These are phyloP conservation scores for Sternarchorhynchus goeldii DNA, from an alignment of 2,797 vertebrate species.

Conservation along the genomic window DNA sequence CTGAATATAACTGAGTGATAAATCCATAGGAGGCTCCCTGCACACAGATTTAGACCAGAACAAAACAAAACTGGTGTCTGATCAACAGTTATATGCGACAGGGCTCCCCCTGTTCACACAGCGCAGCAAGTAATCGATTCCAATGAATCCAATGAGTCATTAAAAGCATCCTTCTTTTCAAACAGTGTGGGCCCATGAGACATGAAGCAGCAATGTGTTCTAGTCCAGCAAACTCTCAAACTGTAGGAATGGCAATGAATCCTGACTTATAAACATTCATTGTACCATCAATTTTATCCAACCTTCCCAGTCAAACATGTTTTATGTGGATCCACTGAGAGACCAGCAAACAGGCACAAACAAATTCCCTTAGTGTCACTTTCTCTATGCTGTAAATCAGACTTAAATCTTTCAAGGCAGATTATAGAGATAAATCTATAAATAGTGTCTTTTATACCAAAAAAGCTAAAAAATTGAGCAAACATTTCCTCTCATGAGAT, in stretches of 20 bases:
- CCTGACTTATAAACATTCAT: constrained; percentile 59
- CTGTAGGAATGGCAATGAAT: constrained; percentile 66
- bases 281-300: constrained; percentile 60
- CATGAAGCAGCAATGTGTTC: constrained; percentile 54
- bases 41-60: background rate
- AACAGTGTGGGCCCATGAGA: constrained; percentile 20
- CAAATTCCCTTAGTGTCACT: constrained; percentile 43
- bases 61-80: constrained; percentile 5
- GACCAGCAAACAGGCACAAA: constrained; percentile 58
- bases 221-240: constrained; percentile 49
- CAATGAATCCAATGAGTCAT: constrained; percentile 22
- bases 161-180: constrained; percentile 56
- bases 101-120: too few species aligned
- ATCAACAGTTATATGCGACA: background rate
- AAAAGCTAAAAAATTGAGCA: constrained; percentile 28
- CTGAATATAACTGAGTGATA: too few species aligned
- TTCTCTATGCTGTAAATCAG: constrained; percentile 55
- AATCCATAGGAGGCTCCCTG: too few species aligned
- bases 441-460: constrained; percentile 30
- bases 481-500: constrained; percentile 17
- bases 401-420: constrained; percentile 52
- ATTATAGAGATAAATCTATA: constrained; percentile 51
- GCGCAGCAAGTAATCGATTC: background rate
- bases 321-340: constrained; percentile 59
- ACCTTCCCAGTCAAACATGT: constrained; percentile 56